Conservation (phyloP, 2,888 invertebrate species). For the Pristionchus fissidentatus region DNA sequence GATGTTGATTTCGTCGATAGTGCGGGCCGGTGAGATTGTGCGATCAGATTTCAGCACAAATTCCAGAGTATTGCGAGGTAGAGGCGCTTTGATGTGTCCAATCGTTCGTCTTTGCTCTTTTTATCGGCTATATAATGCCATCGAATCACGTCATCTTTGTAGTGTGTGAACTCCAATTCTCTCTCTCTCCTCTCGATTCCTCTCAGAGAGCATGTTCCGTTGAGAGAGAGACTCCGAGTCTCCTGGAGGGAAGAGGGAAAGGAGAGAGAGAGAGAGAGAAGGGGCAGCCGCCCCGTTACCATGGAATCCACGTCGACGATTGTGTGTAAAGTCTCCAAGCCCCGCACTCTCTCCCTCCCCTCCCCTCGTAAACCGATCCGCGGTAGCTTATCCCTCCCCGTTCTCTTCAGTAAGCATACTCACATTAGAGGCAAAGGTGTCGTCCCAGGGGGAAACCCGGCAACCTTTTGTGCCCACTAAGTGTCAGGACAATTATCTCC, state of each 20-base stretch:
- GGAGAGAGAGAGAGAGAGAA: slow-evolving; percentile 25
- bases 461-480: neutral
- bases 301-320: neutral
- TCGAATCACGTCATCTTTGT: too few relatives aligned
- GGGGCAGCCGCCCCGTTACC: neutral
- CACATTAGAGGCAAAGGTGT: too few relatives aligned
- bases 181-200: too few relatives aligned
- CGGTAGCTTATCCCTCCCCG: neutral
- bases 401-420: neutral
- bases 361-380: neutral
- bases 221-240: neutral
- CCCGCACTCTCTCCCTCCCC: neutral
- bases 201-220: too few relatives aligned
- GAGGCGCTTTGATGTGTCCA: too few relatives aligned
- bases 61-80: too few relatives aligned
- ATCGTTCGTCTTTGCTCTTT: too few relatives aligned
- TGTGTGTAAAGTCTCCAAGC: slow-evolving; percentile 1
- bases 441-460: neutral
- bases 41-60: too few relatives aligned
- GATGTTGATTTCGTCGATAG: too few relatives aligned
- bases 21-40: too few relatives aligned
- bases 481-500: neutral
- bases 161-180: too few relatives aligned
- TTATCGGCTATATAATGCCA: too few relatives aligned
- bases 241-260: neutral